Evolutionary conservation across 2,797 vertebrate genomes (phyloP), one percentile per base, ranked within the genome.

Genomic region (Lindbergichthys nudifrons): DNA sequence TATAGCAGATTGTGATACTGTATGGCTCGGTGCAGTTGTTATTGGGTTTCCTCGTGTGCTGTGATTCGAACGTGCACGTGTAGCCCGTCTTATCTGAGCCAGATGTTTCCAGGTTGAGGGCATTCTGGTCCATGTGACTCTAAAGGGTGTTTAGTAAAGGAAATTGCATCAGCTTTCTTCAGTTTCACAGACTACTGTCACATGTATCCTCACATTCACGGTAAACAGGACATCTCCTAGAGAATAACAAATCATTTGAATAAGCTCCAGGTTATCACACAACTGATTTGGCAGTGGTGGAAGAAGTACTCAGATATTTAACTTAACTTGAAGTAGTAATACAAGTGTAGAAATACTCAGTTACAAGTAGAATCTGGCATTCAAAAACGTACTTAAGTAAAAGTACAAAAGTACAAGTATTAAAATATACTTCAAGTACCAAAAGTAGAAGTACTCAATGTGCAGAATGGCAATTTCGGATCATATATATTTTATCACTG

Each of bases 201-300:
- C 68, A 82, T 73, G 81, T 21, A 61, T 58, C 66, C 73, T 66
- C 19, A 43, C 76, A 21, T 84, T 74, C 70, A 68, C 57, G 39
- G 72, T 83, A 80, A 93, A 92, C 82, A 92, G 82, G 82, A 94
- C 94, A 89, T 77, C 46, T 53, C 23, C 23, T 64, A 51, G 68
- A 81, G 57, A 69, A 65, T 42, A 61, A 80, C 51, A 83, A 74
- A 86, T 80, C 18, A 73, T 75, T 73, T 53, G 54, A 86, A 87
- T 70, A 11, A 74, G 67, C 56, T 85, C 74, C 68, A 77, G 32
- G 19, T 65, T 51, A 15, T 48, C 32, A 3, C 16, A 59, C 51
- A 4, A 36, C 7, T 47, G 8, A 26, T 5, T 26, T 26, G 26
- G 26, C 26, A 5, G 26, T 26, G 4, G 26, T 26, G 26, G 26